Evolutionary conservation across 2,888 invertebrate genomes (phyloP).

Genomic region (Scaptomyza caliginosa): DNA sequence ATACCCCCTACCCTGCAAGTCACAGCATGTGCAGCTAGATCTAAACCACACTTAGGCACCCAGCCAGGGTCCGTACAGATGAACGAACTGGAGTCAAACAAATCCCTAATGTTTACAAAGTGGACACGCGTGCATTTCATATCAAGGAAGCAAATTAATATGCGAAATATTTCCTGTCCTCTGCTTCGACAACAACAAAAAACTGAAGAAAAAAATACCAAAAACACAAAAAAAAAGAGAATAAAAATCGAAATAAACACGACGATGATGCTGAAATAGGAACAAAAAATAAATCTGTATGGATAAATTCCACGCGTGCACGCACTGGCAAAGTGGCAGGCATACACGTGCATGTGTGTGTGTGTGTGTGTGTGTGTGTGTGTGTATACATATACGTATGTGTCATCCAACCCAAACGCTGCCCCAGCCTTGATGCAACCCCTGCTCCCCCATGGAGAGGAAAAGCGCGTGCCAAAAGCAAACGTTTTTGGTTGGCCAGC

Average conservation of each 20-base stretch:
- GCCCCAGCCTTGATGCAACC: conserved; percentile 6
- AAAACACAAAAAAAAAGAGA: background rate
- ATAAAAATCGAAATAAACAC: conserved; percentile 6
- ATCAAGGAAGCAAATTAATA: conserved; percentile 56
- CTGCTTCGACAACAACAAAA: too few relatives aligned
- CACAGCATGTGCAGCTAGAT: background rate
- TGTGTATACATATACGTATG: conserved; percentile 5
- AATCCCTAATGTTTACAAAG: conserved; percentile 5
- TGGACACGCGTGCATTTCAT: conserved; percentile 20
- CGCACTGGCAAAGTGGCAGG: conserved; percentile 13
- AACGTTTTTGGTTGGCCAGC: conserved; percentile 74
- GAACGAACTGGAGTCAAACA: conserved; percentile 3
- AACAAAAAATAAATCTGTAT: conserved; percentile 21
- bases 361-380: conserved; percentile 1
- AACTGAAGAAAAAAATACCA: background rate
- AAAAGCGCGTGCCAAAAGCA: conserved; percentile 63
- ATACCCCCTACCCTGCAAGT: background rate
- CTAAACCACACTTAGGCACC: conserved; percentile 19
- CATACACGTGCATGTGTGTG: background rate
- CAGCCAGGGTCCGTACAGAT: background rate
- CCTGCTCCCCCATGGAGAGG: background rate
- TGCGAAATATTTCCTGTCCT: conserved; percentile 49
- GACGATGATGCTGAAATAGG: background rate
- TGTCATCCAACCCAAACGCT: conserved; percentile 2
- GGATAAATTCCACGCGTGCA: conserved; percentile 42